Evolutionary conservation across 64 coral and sea anemone species (phyloP), one percentile per base, ranked within the genome.

Genomic region (Montipora capricornis): DNA sequence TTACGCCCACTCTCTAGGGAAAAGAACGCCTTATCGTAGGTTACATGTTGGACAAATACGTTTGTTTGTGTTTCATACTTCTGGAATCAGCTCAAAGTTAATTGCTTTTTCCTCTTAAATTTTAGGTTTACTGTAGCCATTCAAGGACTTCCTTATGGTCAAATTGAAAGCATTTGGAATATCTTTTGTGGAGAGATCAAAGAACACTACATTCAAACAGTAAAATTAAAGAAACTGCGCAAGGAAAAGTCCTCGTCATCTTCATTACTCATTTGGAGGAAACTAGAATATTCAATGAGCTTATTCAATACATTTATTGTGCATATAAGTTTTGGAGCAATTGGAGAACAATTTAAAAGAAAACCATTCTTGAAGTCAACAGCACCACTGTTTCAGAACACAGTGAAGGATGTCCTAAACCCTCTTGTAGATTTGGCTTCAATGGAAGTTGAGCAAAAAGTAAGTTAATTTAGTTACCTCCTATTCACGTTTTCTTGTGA

Each of bases 261-360:
- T 48, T 1, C 47, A 20, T 3, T 8, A 8, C 9, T n/a, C 6
- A 13, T 86, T 46, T 73, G 15, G 45, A 86, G 47, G 5, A 49
- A 69, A 8, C 47, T 91, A 52, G 80, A 91, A 75, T 51, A 75
- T 85, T 70, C 84, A 45, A 37, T 61, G 19, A 47, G 55, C 62
- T 16, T 98, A 45, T 88, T 95, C 15, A 77, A 73, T 84, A n/a
- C 64, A 2, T 92, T 98, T 75, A 48, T 98, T 52, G 10, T 81
- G 7, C 92, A 95, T 68, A 89, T 90, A 61, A 89, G 89, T 9
- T 95, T 98, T 76, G 96, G 89, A 57, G 89, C 85, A 47, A 90
- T 92, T 61, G 74, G 77, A 57, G 84, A 92, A 80, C 93, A 98
- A 15, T 44, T 83, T 0, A 94, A 71, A 64, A 88, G 37, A 20